phyloP scores from a whole-genome alignment of 1,140 invertebrate species.

The Paraescarpia echinospica region DNA sequence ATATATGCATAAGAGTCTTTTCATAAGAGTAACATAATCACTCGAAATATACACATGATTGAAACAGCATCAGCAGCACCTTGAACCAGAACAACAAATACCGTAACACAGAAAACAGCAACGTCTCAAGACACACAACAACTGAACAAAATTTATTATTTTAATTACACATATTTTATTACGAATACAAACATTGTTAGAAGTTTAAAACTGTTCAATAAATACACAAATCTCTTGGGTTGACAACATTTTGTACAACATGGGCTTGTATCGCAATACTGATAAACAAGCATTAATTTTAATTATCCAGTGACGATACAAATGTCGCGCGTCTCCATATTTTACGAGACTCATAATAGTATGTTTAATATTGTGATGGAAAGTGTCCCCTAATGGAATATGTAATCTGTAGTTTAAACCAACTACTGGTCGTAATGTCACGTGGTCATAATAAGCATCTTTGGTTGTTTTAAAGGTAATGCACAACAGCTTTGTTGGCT shows the following conservation, averaged over 20 bases:
- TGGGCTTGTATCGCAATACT: not conserved
- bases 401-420: not conserved
- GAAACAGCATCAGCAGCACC: too few species aligned
- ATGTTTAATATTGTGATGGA: not conserved
- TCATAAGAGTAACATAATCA: too few species aligned
- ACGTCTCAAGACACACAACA: not conserved
- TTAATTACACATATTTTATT: not conserved
- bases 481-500: too few species aligned
- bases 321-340: not conserved
- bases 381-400: not conserved
- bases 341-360: not conserved
- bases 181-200: not conserved
- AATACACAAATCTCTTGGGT: not conserved
- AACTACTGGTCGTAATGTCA: not conserved
- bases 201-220: not conserved
- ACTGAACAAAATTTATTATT: not conserved
- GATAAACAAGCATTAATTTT: not conserved
- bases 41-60: too few species aligned
- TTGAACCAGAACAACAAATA: not conserved
- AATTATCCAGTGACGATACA: not conserved
- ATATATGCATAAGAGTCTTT: too few species aligned
- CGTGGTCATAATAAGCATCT: not conserved
- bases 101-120: too few species aligned
- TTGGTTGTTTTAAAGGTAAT: too few species aligned
- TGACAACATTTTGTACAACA: not conserved